Conservation (phyloP, 2,113 vertebrate genomes). For the Galbula dea region DNA sequence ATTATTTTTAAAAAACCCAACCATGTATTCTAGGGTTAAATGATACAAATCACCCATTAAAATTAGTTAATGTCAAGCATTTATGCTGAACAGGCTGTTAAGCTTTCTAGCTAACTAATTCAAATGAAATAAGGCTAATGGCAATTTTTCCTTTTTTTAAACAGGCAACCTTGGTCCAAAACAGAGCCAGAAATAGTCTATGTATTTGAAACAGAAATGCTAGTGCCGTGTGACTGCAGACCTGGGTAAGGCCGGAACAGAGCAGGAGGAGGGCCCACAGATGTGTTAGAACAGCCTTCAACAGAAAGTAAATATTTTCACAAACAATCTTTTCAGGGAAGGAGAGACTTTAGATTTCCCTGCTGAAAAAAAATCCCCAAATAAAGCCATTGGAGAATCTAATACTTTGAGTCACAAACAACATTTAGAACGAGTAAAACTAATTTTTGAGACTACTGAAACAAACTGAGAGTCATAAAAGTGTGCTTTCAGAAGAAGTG, state of each 20-base stretch:
- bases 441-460: not conserved
- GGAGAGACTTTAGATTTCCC: not conserved
- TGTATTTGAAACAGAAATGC: not conserved
- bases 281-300: not conserved
- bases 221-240: not conserved
- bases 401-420: not conserved
- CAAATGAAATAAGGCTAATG: conserved; percentile 30
- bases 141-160: conserved; percentile 15
- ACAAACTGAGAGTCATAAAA: not conserved
- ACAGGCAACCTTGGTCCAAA: not conserved
- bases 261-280: not conserved
- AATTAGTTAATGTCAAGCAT: not conserved
- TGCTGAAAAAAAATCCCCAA: not conserved
- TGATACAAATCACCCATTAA: not conserved
- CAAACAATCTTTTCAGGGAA: not conserved
- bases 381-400: not conserved
- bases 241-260: not conserved
- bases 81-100: not conserved
- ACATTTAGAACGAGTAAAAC: not conserved
- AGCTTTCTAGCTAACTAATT: conserved; percentile 3
- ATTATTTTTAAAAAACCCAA: fast-evolving
- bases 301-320: not conserved
- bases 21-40: not conserved
- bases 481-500: not conserved
- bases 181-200: not conserved